A percentile compares a stretch with the other conserved stretches of the same genome.
phyloP scores from a whole-genome alignment of 2,113 vertebrate species.

The Hucho hucho region DNA sequence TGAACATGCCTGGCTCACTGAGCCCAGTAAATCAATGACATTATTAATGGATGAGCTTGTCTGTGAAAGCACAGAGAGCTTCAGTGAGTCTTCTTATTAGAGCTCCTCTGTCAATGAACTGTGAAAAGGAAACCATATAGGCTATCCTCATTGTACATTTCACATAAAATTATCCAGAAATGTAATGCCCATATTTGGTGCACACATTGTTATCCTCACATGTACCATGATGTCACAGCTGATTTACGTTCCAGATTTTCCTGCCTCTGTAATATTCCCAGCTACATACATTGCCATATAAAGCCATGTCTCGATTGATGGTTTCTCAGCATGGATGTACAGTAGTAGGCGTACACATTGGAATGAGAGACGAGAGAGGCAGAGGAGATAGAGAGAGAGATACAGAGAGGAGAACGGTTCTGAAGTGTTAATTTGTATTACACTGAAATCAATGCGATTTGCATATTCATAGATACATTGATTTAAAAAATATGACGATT shows the following conservation, averaged over 20 bases:
- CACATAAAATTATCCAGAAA: too few relatives aligned
- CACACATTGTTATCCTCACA: too few relatives aligned
- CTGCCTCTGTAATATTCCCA: too few relatives aligned
- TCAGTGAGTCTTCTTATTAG: background rate
- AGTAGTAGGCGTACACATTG: background rate
- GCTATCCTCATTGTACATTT: too few relatives aligned
- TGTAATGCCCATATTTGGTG: too few relatives aligned
- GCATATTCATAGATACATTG: background rate
- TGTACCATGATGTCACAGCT: too few relatives aligned
- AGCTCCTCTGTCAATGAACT: background rate
- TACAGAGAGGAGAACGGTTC: background rate
- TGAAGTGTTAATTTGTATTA: background rate
- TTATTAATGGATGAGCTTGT: constrained; percentile 23
- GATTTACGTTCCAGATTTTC: too few relatives aligned
- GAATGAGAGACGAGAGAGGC: background rate
- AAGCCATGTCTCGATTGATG: too few relatives aligned
- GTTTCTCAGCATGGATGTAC: too few relatives aligned
- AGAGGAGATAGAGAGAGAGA: background rate
- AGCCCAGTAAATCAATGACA: constrained; percentile 21
- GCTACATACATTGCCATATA: too few relatives aligned
- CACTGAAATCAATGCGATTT: background rate
- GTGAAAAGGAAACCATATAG: background rate
- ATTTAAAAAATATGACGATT: background rate
- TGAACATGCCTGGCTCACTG: background rate
- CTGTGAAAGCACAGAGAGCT: background rate